Conservation (phyloP, 2,797 vertebrate species). For the Dallia pectoralis region DNA sequence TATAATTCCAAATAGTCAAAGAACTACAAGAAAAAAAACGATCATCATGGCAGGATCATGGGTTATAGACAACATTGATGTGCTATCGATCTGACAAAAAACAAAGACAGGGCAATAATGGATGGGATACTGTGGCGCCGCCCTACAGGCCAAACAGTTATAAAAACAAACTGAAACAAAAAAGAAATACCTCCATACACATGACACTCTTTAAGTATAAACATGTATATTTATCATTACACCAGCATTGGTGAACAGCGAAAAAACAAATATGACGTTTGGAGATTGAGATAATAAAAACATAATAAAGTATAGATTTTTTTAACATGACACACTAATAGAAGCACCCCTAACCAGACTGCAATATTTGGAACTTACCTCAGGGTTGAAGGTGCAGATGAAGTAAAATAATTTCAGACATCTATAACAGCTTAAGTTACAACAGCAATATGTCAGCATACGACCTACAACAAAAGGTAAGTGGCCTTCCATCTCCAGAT, state of each 20-base stretch:
- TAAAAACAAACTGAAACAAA: slow-evolving; percentile 18
- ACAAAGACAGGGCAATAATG: slow-evolving; percentile 58
- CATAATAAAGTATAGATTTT: slow-evolving; percentile 49
- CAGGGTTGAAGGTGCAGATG: slow-evolving; percentile 55
- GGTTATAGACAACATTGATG: slow-evolving; percentile 33
- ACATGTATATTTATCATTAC: slow-evolving; percentile 51
- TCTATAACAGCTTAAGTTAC: slow-evolving; percentile 55
- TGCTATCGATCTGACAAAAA: slow-evolving; percentile 46
- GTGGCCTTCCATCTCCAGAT: slow-evolving; percentile 49
- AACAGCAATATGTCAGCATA: slow-evolving; percentile 56
- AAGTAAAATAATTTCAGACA: slow-evolving; percentile 48
- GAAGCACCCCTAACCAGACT: slow-evolving; percentile 48
- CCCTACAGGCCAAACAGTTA: slow-evolving; percentile 29
- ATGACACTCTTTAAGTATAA: slow-evolving; percentile 57
- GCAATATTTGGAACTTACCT: slow-evolving; percentile 56
- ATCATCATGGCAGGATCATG: slow-evolving; percentile 46
- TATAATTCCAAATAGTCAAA: slow-evolving; percentile 42
- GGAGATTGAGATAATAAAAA: slow-evolving; percentile 56
- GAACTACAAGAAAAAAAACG: slow-evolving; percentile 44
- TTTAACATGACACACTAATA: slow-evolving; percentile 52
- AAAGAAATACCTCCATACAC: slow-evolving; percentile 39
- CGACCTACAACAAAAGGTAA: slow-evolving; percentile 59
- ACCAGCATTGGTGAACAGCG: slow-evolving; percentile 52
- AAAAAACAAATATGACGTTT: slow-evolving; percentile 39
- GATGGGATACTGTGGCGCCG: slow-evolving; percentile 45